Conservation (phyloP, 2,797 vertebrate species). For the Molossus alvarezi region DNA sequence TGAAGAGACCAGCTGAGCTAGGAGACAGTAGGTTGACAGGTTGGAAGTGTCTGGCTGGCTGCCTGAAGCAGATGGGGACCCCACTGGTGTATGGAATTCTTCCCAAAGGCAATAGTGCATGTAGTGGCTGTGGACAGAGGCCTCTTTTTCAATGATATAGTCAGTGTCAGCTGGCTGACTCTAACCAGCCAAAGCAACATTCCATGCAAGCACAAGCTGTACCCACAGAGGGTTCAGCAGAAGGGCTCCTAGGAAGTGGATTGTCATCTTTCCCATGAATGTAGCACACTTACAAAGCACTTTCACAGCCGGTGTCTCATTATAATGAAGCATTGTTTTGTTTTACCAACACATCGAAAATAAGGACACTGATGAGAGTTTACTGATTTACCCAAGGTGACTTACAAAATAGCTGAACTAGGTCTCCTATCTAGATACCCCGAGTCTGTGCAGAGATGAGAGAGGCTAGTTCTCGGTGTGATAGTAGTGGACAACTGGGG, state of each 20-base stretch:
- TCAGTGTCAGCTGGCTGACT: slow-evolving; percentile 61
- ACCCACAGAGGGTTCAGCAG: not conserved
- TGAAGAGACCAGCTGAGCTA: slow-evolving; percentile 46
- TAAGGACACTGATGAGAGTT: not conserved
- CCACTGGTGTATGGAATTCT: slow-evolving; percentile 58
- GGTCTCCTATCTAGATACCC: not conserved
- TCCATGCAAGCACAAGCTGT: slow-evolving; percentile 65
- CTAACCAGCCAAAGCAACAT: slow-evolving; percentile 49
- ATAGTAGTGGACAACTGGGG: not conserved
- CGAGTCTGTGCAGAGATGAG: not conserved
- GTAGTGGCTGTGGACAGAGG: slow-evolving; percentile 48
- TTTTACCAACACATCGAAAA: slow-evolving; percentile 31
- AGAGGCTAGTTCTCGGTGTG: not conserved
- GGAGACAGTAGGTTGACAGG: slow-evolving; percentile 64
- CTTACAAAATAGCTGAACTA: slow-evolving; percentile 26
- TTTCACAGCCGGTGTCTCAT: not conserved
- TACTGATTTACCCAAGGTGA: slow-evolving; percentile 23
- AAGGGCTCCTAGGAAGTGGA: not conserved
- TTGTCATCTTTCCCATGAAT: slow-evolving; percentile 3
- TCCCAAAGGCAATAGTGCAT: slow-evolving; percentile 29
- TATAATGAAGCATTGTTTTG: not conserved
- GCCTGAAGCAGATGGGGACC: slow-evolving; percentile 78
- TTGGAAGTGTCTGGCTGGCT: slow-evolving; percentile 72
- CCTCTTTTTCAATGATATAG: slow-evolving; percentile 34
- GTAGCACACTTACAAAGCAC: not conserved